Conservation (phyloP, 1,140 invertebrate genomes). For the Hydropsyche tenuis region DNA sequence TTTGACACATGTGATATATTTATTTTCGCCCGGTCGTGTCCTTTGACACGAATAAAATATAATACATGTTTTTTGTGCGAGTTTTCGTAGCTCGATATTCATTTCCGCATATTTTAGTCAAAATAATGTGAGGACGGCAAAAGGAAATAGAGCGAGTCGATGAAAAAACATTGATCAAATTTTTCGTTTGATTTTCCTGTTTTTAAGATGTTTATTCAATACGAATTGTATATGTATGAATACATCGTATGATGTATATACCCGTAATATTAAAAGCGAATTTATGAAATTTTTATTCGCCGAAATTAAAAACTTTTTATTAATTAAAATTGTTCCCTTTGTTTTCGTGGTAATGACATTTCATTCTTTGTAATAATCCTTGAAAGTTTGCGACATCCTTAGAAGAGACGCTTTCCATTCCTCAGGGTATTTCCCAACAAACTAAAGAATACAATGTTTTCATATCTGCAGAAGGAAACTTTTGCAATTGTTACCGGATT, state of each 20-base stretch:
- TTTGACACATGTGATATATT: slow-evolving; percentile 28
- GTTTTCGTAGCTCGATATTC: neutral
- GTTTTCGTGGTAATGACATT: too few relatives aligned
- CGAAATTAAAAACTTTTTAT: too few relatives aligned
- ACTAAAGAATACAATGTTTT: slow-evolving; percentile 13
- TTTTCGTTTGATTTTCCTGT: too few relatives aligned
- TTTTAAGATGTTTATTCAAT: too few relatives aligned
- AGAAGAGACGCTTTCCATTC: neutral
- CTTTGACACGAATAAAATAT: slow-evolving; percentile 16
- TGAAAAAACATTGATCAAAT: too few relatives aligned
- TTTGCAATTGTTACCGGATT: slow-evolving; percentile 1
- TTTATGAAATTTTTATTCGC: too few relatives aligned
- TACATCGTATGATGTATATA: too few relatives aligned
- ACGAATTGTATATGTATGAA: too few relatives aligned
- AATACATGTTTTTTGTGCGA: slow-evolving; percentile 12
- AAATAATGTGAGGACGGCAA: too few relatives aligned
- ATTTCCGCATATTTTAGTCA: slow-evolving; percentile 1
- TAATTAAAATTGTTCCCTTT: too few relatives aligned
- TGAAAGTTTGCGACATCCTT: neutral
- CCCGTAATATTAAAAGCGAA: too few relatives aligned
- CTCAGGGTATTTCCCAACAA: neutral
- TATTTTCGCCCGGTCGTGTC: slow-evolving; percentile 17
- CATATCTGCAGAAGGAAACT: neutral
- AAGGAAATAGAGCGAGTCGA: too few relatives aligned
- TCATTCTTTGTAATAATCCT: slow-evolving; percentile 11